Base-by-base conservation (phyloP, 1,140 invertebrate genomes). In the Aplysia californica region DNA sequence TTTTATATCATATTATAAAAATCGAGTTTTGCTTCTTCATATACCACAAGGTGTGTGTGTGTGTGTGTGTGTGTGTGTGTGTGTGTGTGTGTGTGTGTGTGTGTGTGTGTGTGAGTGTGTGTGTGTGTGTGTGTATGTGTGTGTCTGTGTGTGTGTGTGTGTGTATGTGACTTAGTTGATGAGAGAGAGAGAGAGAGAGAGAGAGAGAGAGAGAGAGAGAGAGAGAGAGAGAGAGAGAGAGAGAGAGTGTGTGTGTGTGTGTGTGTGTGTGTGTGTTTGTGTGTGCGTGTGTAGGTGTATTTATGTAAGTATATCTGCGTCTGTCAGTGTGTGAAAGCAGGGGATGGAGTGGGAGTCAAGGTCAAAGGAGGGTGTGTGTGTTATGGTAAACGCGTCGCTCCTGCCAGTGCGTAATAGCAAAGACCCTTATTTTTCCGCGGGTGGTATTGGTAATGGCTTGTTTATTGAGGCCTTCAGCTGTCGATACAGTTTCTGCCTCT, bases 161-260 rank as follows among this genome's bases (percentile, higher is more conserved):
- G 10, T n/a, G 58, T n/a, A 26, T n/a, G 58, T n/a, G 58, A 10
- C 10, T 10, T 5, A 15, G 10, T n/a, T 20, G 29, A 29, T n/a
- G 58, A 15, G 58, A 26, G 10, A 61, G 10, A 61, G 58, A 15
- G 10, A 61, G 58, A 61, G 58, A 15, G 10, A 61, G 58, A 61
- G 23, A 15, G 58, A 15, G 58, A 15, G 10, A 15, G 58, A 26
- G 10, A 61, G 10, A 15, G 58, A 15, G 10, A 61, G 58, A 61
- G 58, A n/a, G 10, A 61, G 58, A 61, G 5, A 61, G 58, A 61
- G 58, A 61, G 58, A 61, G 23, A 26, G 10, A 61, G 58, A 61
- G 58, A 6, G 10, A 61, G 58, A 29, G 58, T 61, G 5, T 15
- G 58, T 15, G 29, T n/a, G 23, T 10, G 58, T 6, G 6, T 61